Conservation (phyloP, 2,113 vertebrate species). For the Chiloscyllium plagiosum region DNA sequence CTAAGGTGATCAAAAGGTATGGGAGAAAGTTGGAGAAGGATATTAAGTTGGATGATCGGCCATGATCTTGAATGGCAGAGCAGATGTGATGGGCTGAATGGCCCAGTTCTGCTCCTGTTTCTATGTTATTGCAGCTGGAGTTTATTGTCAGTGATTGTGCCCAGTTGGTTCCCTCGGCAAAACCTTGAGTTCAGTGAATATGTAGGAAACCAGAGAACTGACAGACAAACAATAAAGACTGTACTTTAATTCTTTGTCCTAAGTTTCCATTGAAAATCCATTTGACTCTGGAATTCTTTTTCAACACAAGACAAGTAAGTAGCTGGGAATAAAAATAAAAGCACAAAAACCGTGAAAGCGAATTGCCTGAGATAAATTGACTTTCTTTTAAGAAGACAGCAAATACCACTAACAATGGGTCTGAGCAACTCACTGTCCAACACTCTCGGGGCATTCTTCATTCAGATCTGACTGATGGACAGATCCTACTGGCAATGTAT, state of each 20-base stretch:
- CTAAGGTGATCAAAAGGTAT: not conserved
- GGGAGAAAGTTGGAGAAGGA: too few relatives aligned
- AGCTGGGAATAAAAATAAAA: not conserved
- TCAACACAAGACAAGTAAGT: too few relatives aligned
- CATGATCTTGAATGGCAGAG: too few relatives aligned
- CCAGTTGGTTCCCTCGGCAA: not conserved
- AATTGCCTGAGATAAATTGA: not conserved
- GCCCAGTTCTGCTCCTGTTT: too few relatives aligned
- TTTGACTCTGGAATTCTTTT: not conserved
- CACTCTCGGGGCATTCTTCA: not conserved
- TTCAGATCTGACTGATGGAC: not conserved
- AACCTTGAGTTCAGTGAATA: not conserved
- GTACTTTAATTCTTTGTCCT: not conserved
- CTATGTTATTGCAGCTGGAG: not conserved
- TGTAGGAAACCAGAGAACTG: not conserved
- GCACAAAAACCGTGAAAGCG: not conserved
- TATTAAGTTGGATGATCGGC: too few relatives aligned
- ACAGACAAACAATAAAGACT: not conserved
- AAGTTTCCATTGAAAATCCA: not conserved
- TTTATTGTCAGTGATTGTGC: not conserved
- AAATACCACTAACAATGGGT: not conserved
- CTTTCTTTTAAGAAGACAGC: not conserved
- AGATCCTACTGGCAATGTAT: not conserved
- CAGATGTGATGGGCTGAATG: too few relatives aligned
- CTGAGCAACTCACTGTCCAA: not conserved